A percentile compares a stretch with the other conserved stretches of the same genome.
Evolutionary conservation across 2,888 invertebrate species (phyloP).

Genomic region (Lordiphosa andalusiaca): DNA sequence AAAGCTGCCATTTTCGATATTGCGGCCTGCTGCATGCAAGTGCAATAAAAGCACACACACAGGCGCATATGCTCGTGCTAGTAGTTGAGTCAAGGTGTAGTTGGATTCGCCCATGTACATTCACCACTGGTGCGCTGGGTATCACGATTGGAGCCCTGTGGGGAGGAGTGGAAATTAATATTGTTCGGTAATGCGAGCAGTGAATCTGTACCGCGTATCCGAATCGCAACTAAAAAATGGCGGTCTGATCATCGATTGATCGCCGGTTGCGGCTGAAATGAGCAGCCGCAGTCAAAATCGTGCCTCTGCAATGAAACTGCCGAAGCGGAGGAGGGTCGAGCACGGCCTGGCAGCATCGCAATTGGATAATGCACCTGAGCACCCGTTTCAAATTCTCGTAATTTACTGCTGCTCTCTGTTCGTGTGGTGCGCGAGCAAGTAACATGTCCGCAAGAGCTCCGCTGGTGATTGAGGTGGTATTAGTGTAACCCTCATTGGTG

Average conservation of each 20-base stretch:
- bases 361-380: conserved; percentile 74
- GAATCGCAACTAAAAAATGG: conserved; percentile 64
- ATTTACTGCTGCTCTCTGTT: conserved; percentile 31
- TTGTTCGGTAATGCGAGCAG: conserved; percentile 65
- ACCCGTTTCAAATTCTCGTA: conserved; percentile 53
- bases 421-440: conserved; percentile 21
- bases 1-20: conserved; percentile 52
- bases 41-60: conserved; percentile 26
- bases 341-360: conserved; percentile 56
- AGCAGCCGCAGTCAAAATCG: conserved; percentile 63
- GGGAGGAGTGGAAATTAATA: conserved; percentile 63
- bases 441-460: conserved; percentile 9
- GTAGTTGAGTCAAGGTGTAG: conserved; percentile 27
- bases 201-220: conserved; percentile 59
- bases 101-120: conserved; percentile 29
- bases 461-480: conserved; percentile 16
- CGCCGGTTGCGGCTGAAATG: conserved; percentile 50
- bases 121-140: conserved; percentile 45
- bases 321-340: conserved; percentile 63
- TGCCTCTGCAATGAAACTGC: conserved; percentile 66
- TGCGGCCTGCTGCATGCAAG: conserved; percentile 21
- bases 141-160: conserved; percentile 49
- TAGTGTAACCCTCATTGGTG: conserved; percentile 23
- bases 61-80: conserved; percentile 7
- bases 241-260: conserved; percentile 63